Base-by-base conservation (phyloP, 2,113 vertebrate species). In the Furnarius figulus region DNA sequence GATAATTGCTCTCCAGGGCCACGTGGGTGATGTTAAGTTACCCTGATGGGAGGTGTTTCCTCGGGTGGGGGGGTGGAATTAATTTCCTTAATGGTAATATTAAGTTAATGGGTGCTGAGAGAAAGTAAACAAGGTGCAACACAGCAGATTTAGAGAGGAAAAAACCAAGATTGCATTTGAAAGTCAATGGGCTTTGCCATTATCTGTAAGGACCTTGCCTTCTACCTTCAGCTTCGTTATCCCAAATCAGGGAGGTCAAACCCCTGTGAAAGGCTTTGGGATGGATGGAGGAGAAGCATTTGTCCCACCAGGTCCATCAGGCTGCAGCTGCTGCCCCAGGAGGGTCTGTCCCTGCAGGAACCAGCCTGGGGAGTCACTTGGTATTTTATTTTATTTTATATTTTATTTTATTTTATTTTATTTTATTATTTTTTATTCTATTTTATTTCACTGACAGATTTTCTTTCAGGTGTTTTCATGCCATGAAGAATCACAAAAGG, bases 21-120 rank as follows among this genome's bases (percentile, higher is more conserved):
- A 62, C 6, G 1, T 17, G 40, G 77, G 59, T 23, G 72, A 96
- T 67, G 56, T 23, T 79, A 71, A 80, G 42, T 70, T 72, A 47
- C 47, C 44, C 42, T 77, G 72, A 55, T 24, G 37, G 78, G 56
- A 63, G 37, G 44, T 49, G 71, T 42, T 79, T 40, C 80, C 33
- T 3, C 5, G 8, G 13, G 58, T 20, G 28, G 1, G 44, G 10
- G 9, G 53, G 71, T 63, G 85, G 79, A 87, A 95, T 85, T 92
- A 39, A 96, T 94, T 93, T 91, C 55, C 82, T 63, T 83, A 47
- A 40, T 88, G 91, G 12, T 39, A 94, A 85, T 93, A 86, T 50
- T 86, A 77, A 90, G 50, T 31, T 91, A 90, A 84, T 77, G 68
- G 75, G 68, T 17, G 19, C 35, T 67, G 85, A 27, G 82, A 83